Base-by-base conservation (phyloP, 2,797 vertebrate genomes). In the Capromys pilorides region DNA sequence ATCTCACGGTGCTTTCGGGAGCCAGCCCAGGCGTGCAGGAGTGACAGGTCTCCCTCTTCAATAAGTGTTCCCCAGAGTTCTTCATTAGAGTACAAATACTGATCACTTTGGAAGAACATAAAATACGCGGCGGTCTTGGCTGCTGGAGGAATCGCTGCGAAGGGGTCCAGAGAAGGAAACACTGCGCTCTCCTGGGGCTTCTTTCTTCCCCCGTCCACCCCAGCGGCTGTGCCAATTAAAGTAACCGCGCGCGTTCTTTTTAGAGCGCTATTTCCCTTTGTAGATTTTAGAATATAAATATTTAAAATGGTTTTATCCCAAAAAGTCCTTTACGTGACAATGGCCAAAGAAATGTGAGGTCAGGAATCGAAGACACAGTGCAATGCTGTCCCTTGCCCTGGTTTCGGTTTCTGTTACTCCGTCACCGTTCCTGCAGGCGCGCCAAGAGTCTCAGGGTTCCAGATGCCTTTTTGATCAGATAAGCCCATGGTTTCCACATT, bases 151-250 rank as follows among this genome's bases (percentile, higher is more conserved):
- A 96, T 94, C 84, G 97, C 88, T 92, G 84, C 93, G 71, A 90
- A 96, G 92, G 90, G 95, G 95, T 83, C 90, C 97, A 39, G 93
- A 79, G 97, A 96, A 95, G 22, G 96, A 96, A 97, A 97, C 95
- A 88, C 84, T 97, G 96, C 94, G 80, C 86, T 86, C 94, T 97
- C 98, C 97, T 98, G 97, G 98, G 97, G 97, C 94, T 95, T 88
- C 94, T 90, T 82, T 79, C 94, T 85, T 36, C 94, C 57, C 49
- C 57, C 49, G 97, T 97, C 94, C 97, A 97, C 95, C 94, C 97
- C 97, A 93, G 41, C 96, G 97, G 84, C 93, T 97, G 97, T 96
- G 97, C 98, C 98, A 98, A 97, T 98, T 98, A 98, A 97, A 97
- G 87, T 93, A 95, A 94, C 95, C 92, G 96, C 93, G 88, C 64